Evolutionary conservation across 2,113 vertebrate species (phyloP).

Genomic region (crab-eating macaque (Macaca fascicularis)): DNA sequence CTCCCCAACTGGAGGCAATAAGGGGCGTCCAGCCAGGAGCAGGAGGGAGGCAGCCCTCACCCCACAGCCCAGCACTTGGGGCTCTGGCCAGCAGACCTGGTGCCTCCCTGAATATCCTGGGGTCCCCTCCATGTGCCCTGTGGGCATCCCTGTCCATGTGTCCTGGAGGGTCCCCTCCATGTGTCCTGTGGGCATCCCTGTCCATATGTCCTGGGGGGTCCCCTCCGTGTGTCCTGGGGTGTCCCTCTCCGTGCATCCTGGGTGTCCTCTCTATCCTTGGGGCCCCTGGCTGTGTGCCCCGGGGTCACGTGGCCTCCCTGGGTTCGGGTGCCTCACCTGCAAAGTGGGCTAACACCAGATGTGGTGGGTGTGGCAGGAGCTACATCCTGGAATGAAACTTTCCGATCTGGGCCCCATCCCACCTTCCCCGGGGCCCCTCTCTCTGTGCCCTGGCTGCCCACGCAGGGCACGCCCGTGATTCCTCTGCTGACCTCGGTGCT

Average conservation of each 20-base stretch:
- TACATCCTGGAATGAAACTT: not conserved
- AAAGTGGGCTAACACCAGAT: not conserved
- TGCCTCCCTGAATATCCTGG: not conserved
- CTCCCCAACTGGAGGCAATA: not conserved
- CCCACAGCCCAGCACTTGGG: not conserved
- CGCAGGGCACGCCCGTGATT: conserved; percentile 86
- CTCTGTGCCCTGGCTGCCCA: fast-evolving
- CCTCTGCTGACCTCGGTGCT: conserved; percentile 86
- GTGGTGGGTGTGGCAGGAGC: not conserved
- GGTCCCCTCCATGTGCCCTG: not conserved
- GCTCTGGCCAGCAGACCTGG: not conserved
- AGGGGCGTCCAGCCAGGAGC: not conserved
- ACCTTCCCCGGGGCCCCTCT: not conserved
- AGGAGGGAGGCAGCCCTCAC: not conserved
- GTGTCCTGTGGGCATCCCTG: not conserved
- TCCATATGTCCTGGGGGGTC: not conserved
- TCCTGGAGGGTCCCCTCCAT: not conserved
- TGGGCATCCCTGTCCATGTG: not conserved
- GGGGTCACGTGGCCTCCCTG: not conserved
- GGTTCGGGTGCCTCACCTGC: too few relatives aligned
- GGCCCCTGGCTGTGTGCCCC: not conserved
- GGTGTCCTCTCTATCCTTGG: not conserved
- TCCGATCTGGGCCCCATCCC: fast-evolving
- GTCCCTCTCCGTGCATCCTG: not conserved
- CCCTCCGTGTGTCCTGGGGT: not conserved